phyloP scores from a whole-genome alignment of 2,113 vertebrate species.

The Apodemus sylvaticus region DNA sequence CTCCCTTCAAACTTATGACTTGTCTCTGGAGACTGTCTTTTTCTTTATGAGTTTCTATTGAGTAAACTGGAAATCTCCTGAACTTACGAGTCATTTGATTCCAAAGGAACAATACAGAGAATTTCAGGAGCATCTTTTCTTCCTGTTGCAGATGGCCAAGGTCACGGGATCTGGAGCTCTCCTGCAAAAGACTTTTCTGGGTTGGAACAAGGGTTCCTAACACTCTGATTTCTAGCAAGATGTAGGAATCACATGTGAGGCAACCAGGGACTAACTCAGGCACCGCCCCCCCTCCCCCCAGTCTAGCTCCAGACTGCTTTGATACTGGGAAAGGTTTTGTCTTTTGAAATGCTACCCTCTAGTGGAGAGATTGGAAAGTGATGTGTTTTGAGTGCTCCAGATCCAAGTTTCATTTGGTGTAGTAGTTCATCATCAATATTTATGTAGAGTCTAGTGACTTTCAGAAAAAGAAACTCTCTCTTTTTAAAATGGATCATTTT shows the following conservation, averaged over 20 bases:
- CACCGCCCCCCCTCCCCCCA: background rate
- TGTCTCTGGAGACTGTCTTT: background rate
- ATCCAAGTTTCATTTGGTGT: background rate
- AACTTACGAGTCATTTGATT: constrained; percentile 57
- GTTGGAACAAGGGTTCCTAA: background rate
- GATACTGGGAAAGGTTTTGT: background rate
- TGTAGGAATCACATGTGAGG: background rate
- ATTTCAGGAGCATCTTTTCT: constrained; percentile 52
- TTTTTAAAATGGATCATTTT: background rate
- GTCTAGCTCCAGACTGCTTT: background rate
- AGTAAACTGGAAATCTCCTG: background rate
- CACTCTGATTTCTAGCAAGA: background rate
- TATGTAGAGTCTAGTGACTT: background rate
- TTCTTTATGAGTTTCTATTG: background rate
- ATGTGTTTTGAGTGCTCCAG: background rate
- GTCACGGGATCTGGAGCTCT: background rate
- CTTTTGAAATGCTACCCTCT: constrained; percentile 61
- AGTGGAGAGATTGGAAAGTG: constrained; percentile 19
- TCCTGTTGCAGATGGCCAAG: background rate
- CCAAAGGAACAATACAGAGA: constrained; percentile 43
- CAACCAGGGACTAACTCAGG: background rate
- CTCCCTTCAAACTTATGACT: background rate
- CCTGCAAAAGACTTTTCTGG: background rate
- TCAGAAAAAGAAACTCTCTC: background rate
- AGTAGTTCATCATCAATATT: background rate